These are phyloP conservation scores for Tachystola acroxantha DNA, from an alignment of 2,888 invertebrate species.

Conservation along the genomic window DNA sequence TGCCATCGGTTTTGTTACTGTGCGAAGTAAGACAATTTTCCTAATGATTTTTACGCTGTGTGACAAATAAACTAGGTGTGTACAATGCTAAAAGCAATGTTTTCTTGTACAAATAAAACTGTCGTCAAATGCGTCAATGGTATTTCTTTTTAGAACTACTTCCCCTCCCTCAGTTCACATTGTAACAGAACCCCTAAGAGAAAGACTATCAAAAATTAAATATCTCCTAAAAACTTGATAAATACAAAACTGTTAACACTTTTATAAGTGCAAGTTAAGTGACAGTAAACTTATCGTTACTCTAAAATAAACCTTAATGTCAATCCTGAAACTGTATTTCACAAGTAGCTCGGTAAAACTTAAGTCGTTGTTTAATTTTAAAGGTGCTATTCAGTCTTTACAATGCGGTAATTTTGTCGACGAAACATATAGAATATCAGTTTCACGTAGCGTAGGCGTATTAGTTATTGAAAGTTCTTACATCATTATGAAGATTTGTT, in stretches of 20 bases:
- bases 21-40: neutral
- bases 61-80: neutral
- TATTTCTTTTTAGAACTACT: neutral
- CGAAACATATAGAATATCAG: slow-evolving; percentile 27
- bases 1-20: neutral
- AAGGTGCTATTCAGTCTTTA: neutral
- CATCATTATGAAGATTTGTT: slow-evolving; percentile 24
- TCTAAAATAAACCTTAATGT: slow-evolving; percentile 9
- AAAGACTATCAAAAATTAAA: too few species aligned
- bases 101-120: too few species aligned
- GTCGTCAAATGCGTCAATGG: slow-evolving; percentile 19
- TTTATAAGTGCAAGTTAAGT: slow-evolving; percentile 12
- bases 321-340: neutral
- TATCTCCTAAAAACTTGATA: too few species aligned
- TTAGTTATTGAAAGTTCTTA: slow-evolving; percentile 11
- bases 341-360: neutral
- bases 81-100: slow-evolving; percentile 9
- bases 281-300: slow-evolving; percentile 7
- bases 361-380: neutral
- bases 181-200: neutral
- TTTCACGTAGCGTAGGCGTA: slow-evolving; percentile 24
- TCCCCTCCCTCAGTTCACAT: neutral
- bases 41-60: too few species aligned
- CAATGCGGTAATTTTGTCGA: slow-evolving; percentile 19
- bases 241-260: slow-evolving; percentile 14